phyloP scores from a whole-genome alignment of 2,113 vertebrate genomes.

The Poeciliopsis occidentalis region DNA sequence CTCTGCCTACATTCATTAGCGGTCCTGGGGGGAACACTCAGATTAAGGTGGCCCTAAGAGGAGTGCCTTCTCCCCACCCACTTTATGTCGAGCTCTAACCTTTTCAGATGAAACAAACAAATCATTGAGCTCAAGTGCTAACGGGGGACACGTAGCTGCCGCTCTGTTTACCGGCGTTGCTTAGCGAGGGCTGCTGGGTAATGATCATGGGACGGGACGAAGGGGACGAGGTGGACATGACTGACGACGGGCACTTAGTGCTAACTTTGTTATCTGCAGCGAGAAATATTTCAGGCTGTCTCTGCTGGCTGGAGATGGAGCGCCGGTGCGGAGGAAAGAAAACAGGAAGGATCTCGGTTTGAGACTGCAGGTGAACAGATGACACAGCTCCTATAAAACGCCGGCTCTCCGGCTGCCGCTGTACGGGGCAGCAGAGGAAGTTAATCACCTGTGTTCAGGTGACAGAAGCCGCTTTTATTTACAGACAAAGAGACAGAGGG shows the following conservation, averaged over 20 bases:
- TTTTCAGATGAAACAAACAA: slow-evolving; percentile 71
- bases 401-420: slow-evolving; percentile 15
- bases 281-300: slow-evolving; percentile 26
- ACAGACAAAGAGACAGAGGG: slow-evolving; percentile 18
- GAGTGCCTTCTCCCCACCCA: slow-evolving; percentile 51
- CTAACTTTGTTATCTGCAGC: slow-evolving; percentile 49
- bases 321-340: neutral
- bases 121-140: slow-evolving; percentile 52
- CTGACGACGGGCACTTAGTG: slow-evolving; percentile 53
- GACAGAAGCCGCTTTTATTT: slow-evolving; percentile 39
- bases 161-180: slow-evolving; percentile 28
- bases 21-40: slow-evolving; percentile 49
- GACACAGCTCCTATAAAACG: slow-evolving; percentile 32
- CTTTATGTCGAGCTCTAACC: slow-evolving; percentile 62
- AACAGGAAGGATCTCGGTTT: slow-evolving; percentile 14
- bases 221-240: slow-evolving; percentile 27
- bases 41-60: slow-evolving; percentile 66
- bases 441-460: slow-evolving; percentile 51
- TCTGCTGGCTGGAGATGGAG: slow-evolving; percentile 6
- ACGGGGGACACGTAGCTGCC: slow-evolving; percentile 44
- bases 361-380: slow-evolving; percentile 27
- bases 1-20: slow-evolving; percentile 53
- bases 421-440: slow-evolving; percentile 27
- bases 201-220: slow-evolving; percentile 4
- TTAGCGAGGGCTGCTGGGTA: slow-evolving; percentile 30